Evolutionary conservation across 2,888 invertebrate genomes (phyloP), one percentile per base, ranked within the genome.

Genomic region (Hoplodrina ambigua): DNA sequence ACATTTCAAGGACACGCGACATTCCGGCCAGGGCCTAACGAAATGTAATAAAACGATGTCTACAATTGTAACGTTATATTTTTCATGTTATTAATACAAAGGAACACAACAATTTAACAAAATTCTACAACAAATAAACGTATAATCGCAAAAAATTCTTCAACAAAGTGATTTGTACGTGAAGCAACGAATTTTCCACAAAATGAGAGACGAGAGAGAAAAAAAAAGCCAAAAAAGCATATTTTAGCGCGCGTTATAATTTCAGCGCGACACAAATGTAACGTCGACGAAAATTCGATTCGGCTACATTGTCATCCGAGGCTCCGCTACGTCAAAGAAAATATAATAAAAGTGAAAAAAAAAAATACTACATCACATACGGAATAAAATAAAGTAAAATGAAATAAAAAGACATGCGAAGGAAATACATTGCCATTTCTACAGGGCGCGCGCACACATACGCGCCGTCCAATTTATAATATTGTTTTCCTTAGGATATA

Each of bases 401-500:
- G 92, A 92, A 93, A 93, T 92, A 91, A 92, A 92, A 91, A 89
- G 90, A 89, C 91, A 91, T 89, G 89, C 86, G 90, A 89, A 87
- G 89, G 84, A 91, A 91, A 91, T 90, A 91, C 92, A 89, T 89
- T 87, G 88, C 86, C 86, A 86, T 88, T 89, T 87, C 84, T 81
- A 82, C 85, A 84, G 76, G 77, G 79, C 69, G 81, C 90, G 79
- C 69, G 88, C 93, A 92, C 91, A 92, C 91, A 89, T 84, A 81
- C 87, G 83, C 74, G 83, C 58, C 80, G 88, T 92, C 94, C 95
- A 95, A 96, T 96, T 96, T 96, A 96, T 96, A 96, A 96, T 96
- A 96, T 96, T 96, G 95, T 96, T 96, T 96, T 95, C 95, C 94
- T 94, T 90, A 82, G 93, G 94, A 94, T 95, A 95, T 95, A 95